Evolutionary conservation across 2,113 vertebrate genomes (phyloP).

Genomic region (Oreochromis tanganicae): DNA sequence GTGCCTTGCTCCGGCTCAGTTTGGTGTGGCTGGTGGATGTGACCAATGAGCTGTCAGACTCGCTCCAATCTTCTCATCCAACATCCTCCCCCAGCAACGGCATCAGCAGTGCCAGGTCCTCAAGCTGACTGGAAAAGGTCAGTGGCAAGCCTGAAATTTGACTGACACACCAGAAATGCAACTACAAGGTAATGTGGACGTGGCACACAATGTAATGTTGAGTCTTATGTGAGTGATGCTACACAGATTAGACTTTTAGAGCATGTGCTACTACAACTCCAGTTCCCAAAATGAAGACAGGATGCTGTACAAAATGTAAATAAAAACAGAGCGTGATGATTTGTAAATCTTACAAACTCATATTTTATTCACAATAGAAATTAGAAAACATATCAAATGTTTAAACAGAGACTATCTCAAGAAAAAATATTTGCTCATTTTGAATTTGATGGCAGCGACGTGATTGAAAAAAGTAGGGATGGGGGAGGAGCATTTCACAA

Average conservation of each 20-base stretch:
- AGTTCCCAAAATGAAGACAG: background rate
- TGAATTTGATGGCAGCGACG: background rate
- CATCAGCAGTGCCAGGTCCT: background rate
- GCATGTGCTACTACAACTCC: background rate
- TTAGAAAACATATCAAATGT: background rate
- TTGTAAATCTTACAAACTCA: background rate
- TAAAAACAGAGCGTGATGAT: background rate
- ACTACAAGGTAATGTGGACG: background rate
- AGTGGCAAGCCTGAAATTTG: background rate
- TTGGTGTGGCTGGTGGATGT: slow-evolving; percentile 1
- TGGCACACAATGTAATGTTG: background rate
- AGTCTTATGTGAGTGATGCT: background rate
- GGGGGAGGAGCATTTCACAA: background rate
- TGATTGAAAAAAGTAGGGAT: rapidly evolving
- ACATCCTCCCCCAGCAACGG: slow-evolving; percentile 9
- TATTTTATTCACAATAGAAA: background rate
- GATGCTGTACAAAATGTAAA: background rate
- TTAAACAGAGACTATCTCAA: background rate
- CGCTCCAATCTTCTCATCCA: background rate
- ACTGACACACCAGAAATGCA: background rate
- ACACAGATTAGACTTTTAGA: background rate
- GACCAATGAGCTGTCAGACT: slow-evolving; percentile 46
- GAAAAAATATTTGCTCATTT: background rate
- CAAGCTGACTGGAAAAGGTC: slow-evolving; percentile 25
- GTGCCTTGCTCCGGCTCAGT: background rate